Evolutionary conservation across 2,797 vertebrate genomes (phyloP).

Genomic region (Pantherophis vulpinus): DNA sequence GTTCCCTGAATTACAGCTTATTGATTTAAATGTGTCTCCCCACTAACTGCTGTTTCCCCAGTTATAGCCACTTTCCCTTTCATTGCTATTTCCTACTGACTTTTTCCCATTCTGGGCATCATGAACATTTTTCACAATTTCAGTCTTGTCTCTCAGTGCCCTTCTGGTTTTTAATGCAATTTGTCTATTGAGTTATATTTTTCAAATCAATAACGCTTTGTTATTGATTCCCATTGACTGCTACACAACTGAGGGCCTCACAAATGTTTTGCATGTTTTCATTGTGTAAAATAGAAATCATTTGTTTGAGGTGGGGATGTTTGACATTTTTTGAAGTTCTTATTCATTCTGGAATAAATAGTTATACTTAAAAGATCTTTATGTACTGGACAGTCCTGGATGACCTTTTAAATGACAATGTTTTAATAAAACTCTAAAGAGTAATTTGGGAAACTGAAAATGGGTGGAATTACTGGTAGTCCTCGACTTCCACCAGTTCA

Average conservation of each 20-base stretch:
- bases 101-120: not conserved
- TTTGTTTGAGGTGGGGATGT: not conserved
- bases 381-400: not conserved
- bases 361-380: not conserved
- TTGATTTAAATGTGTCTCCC: not conserved
- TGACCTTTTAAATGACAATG: not conserved
- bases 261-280: not conserved
- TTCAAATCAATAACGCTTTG: not conserved
- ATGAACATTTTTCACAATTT: not conserved
- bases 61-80: not conserved
- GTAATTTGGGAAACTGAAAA: conserved; percentile 14
- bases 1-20: not conserved
- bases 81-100: not conserved
- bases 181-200: not conserved
- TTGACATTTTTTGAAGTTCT: not conserved
- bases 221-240: not conserved
- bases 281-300: not conserved
- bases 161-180: not conserved
- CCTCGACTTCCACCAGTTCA: not conserved
- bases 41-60: not conserved
- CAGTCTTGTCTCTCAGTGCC: not conserved
- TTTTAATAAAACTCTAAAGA: not conserved
- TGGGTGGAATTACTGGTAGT: not conserved
- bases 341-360: not conserved
- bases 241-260: not conserved